A percentile compares a stretch with the other conserved stretches of the same genome.
Evolutionary conservation across 2,888 invertebrate species (phyloP).

Genomic region (Drosophila macrospina): DNA sequence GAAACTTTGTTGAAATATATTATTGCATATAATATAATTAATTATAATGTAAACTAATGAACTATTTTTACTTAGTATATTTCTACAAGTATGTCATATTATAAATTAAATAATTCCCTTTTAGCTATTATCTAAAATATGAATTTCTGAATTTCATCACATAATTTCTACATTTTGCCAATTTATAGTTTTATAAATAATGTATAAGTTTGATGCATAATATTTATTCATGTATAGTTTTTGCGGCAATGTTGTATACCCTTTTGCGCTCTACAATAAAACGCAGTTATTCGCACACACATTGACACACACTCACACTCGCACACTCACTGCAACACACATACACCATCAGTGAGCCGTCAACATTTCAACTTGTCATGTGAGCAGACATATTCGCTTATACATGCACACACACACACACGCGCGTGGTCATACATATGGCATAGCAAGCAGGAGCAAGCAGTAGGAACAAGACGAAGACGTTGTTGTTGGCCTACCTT

Average conservation of each 20-base stretch:
- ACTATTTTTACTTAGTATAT: too few relatives aligned
- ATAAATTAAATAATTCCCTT: too few relatives aligned
- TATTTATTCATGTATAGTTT: background rate
- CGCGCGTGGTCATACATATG: conserved; percentile 1
- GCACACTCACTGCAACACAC: conserved; percentile 28
- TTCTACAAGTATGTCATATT: too few relatives aligned
- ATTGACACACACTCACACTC: too few relatives aligned
- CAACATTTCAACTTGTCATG: conserved; percentile 79
- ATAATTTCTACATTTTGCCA: too few relatives aligned
- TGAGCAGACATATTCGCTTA: conserved; percentile 56
- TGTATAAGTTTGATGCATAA: background rate
- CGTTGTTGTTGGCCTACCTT: conserved; percentile 64
- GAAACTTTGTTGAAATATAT: too few relatives aligned
- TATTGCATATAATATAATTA: too few relatives aligned
- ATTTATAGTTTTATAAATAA: too few relatives aligned
- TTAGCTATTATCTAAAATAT: too few relatives aligned
- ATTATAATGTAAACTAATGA: too few relatives aligned
- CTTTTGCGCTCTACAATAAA: background rate
- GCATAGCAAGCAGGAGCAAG: conserved; percentile 6
- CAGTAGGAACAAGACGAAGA: conserved; percentile 51
- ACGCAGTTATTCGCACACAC: conserved; percentile 38
- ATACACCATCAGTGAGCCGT: conserved; percentile 72
- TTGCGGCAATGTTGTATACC: background rate
- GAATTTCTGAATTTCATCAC: too few relatives aligned
- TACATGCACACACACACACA: conserved; percentile 17